Percentiles rank a stretch among this genome's conserved stretches.
Evolutionary conservation across 2,888 invertebrate genomes (phyloP).

Genomic region (Machimus rusticus): DNA sequence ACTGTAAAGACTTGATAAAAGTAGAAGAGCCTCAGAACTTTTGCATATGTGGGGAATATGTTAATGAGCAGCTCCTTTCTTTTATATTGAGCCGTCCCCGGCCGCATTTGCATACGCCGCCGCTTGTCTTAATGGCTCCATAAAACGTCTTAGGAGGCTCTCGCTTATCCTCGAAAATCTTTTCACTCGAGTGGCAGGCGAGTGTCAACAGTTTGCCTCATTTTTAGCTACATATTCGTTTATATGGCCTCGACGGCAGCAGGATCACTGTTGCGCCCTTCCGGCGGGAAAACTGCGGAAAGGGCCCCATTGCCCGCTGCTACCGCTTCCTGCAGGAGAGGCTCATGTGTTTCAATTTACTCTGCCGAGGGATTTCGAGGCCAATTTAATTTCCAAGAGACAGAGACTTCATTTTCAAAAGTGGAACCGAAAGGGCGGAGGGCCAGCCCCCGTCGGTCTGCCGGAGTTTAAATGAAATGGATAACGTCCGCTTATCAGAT

Average conservation of each 20-base stretch:
- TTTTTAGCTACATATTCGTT: not conserved
- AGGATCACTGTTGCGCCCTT: not conserved
- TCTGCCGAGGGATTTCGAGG: not conserved
- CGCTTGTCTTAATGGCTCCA: not conserved
- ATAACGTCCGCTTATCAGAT: not conserved
- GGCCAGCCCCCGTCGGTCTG: not conserved
- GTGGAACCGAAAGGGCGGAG: not conserved
- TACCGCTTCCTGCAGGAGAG: not conserved
- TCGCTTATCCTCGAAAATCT: not conserved
- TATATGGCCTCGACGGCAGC: not conserved
- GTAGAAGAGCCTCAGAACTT: not conserved
- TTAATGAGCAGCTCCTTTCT: not conserved
- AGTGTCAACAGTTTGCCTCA: conserved; percentile 11
- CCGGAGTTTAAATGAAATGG: not conserved
- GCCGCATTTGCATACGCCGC: not conserved
- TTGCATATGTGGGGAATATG: not conserved
- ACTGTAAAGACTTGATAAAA: conserved; percentile 5
- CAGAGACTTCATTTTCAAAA: not conserved
- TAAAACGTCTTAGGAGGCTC: not conserved
- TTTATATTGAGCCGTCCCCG: conserved; percentile 3
- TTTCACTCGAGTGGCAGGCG: not conserved
- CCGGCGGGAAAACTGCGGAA: not conserved
- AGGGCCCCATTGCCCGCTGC: not conserved
- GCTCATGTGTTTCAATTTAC: not conserved
- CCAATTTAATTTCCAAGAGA: not conserved